These are phyloP conservation scores for Harpegnathos saltator DNA, from an alignment of 1,140 invertebrate genomes.

Conservation along the genomic window DNA sequence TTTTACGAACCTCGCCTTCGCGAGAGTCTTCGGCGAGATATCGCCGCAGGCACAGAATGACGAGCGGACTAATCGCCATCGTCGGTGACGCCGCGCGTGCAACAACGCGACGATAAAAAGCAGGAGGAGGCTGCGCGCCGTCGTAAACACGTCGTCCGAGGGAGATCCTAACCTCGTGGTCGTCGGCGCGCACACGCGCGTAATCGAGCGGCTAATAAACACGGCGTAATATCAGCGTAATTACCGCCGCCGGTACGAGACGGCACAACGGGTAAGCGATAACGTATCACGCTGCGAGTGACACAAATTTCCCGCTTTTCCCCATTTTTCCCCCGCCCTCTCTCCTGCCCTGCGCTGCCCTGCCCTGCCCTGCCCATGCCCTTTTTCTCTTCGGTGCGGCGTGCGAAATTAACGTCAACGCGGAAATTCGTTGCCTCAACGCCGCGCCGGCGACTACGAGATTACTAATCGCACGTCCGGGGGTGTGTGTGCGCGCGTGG, in stretches of 20 bases:
- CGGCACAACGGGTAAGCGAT: background rate
- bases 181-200: background rate
- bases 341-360: too few relatives aligned
- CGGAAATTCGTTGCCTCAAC: constrained; percentile 18
- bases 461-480: constrained; percentile 10
- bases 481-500: background rate
- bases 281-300: background rate
- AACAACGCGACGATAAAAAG: background rate
- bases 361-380: too few relatives aligned
- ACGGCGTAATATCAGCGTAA: background rate
- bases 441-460: background rate
- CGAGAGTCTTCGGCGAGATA: constrained; percentile 20
- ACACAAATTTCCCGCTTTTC: constrained; percentile 3
- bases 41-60: constrained; percentile 7
- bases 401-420: constrained; percentile 14
- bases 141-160: background rate
- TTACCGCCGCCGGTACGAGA: background rate
- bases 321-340: too few relatives aligned
- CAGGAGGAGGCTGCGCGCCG: background rate
- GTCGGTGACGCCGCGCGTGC: background rate
- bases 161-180: too few relatives aligned
- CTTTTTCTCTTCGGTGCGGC: background rate
- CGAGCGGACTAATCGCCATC: background rate
- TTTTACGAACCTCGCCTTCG: constrained; percentile 27
- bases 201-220: constrained; percentile 28